Conservation (phyloP, 2,888 invertebrate genomes). For the Scaptodrosophila latifasciaeformis region DNA sequence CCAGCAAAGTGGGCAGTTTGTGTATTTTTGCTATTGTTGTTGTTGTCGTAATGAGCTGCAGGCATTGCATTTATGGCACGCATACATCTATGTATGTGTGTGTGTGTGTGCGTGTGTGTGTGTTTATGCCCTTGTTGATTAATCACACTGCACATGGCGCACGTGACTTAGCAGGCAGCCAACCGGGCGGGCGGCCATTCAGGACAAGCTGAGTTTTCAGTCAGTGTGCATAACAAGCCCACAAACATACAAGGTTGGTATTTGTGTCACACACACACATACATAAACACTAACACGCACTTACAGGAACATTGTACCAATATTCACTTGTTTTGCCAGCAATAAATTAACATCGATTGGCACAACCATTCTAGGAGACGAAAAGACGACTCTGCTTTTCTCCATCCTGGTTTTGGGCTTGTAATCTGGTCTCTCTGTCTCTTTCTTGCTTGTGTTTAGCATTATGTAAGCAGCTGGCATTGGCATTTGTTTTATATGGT, state of each 20-base stretch:
- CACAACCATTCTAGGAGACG: constrained; percentile 20
- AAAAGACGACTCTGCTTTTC: background rate
- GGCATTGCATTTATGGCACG: constrained; percentile 37
- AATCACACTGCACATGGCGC: constrained; percentile 61
- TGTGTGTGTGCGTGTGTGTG: constrained; percentile 1
- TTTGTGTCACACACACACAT: constrained; percentile 44
- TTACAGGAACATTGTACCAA: background rate
- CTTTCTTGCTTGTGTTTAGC: background rate
- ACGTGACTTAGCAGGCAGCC: constrained; percentile 47
- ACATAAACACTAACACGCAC: constrained; percentile 22
- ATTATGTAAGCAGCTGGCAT: constrained; percentile 40
- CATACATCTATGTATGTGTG: constrained; percentile 16
- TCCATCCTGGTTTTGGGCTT: background rate
- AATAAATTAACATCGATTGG: constrained; percentile 68
- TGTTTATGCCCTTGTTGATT: constrained; percentile 47
- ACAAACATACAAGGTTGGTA: constrained; percentile 33
- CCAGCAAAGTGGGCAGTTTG: constrained; percentile 4
- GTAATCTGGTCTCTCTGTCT: background rate
- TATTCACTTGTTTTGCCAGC: constrained; percentile 34
- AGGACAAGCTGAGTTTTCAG: constrained; percentile 25
- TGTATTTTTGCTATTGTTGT: constrained; percentile 13
- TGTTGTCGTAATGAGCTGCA: constrained; percentile 52
- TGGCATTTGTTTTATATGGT: constrained; percentile 31
- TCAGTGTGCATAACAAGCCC: constrained; percentile 44
- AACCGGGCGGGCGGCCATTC: background rate